Percentiles rank a stretch among this genome's conserved stretches.
phyloP scores from a whole-genome alignment of 1,140 invertebrate species.

The Plectrocnemia conspersa region DNA sequence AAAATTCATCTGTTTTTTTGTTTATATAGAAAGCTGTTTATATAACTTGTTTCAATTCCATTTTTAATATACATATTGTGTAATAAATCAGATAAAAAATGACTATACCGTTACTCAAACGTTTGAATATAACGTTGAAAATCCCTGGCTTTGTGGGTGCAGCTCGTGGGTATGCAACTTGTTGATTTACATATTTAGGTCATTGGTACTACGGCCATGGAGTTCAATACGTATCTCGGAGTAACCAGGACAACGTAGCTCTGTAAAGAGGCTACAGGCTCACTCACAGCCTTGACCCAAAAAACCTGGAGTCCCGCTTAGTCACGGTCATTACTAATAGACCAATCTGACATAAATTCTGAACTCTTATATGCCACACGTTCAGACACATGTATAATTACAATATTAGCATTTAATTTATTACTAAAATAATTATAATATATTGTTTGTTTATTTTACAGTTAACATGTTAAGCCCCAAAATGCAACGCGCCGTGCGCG shows the following conservation, averaged over 20 bases:
- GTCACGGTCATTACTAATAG: not conserved
- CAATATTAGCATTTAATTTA: constrained; percentile 1
- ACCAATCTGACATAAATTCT: not conserved
- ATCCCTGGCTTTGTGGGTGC: too few relatives aligned
- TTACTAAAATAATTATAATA: not conserved
- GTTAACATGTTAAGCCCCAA: constrained; percentile 67
- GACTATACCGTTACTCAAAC: too few relatives aligned
- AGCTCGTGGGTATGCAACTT: too few relatives aligned
- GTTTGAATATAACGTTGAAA: too few relatives aligned
- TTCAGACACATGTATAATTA: not conserved
- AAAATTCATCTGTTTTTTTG: too few relatives aligned
- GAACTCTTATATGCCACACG: too few relatives aligned
- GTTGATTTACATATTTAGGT: constrained; percentile 4
- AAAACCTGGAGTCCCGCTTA: not conserved
- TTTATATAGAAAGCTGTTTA: too few relatives aligned
- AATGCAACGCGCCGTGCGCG: constrained; percentile 77
- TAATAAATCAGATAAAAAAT: too few relatives aligned
- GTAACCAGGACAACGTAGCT: not conserved
- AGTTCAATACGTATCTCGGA: not conserved
- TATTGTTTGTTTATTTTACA: constrained; percentile 34
- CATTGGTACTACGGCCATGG: not conserved
- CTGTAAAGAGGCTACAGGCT: not conserved
- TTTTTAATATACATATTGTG: too few relatives aligned
- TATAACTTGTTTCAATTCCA: too few relatives aligned
- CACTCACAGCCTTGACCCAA: constrained; percentile 2